phyloP scores from a whole-genome alignment of 2,113 vertebrate species.

The Hyaena hyaena region DNA sequence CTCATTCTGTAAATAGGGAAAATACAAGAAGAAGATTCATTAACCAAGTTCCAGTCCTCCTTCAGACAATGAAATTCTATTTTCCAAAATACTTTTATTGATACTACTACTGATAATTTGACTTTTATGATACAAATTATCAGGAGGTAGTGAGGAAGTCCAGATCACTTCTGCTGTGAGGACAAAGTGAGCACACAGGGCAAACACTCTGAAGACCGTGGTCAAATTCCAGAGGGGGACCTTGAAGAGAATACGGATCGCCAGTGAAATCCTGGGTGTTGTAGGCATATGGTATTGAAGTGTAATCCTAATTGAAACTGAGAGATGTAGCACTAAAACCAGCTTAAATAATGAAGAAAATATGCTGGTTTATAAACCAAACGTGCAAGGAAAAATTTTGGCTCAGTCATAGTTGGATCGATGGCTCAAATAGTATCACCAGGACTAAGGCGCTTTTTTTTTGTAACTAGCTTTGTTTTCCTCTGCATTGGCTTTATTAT shows the following conservation, averaged over 20 bases:
- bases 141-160: neutral
- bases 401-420: neutral
- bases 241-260: neutral
- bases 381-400: neutral
- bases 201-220: neutral
- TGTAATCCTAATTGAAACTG: neutral
- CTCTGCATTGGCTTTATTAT: neutral
- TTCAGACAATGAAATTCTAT: neutral
- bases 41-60: neutral
- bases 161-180: neutral
- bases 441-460: neutral
- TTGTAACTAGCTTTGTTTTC: neutral
- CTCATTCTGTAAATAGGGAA: neutral
- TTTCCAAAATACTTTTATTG: neutral
- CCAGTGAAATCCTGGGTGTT: neutral
- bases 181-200: neutral
- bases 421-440: neutral
- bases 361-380: neutral
- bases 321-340: neutral
- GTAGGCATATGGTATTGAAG: neutral
- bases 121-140: neutral
- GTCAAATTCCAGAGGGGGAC: neutral
- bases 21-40: neutral
- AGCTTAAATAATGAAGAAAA: neutral
- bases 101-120: neutral